These are phyloP conservation scores for Acestrorhynchus altus DNA, from an alignment of 2,797 vertebrate genomes.

Conservation along the genomic window DNA sequence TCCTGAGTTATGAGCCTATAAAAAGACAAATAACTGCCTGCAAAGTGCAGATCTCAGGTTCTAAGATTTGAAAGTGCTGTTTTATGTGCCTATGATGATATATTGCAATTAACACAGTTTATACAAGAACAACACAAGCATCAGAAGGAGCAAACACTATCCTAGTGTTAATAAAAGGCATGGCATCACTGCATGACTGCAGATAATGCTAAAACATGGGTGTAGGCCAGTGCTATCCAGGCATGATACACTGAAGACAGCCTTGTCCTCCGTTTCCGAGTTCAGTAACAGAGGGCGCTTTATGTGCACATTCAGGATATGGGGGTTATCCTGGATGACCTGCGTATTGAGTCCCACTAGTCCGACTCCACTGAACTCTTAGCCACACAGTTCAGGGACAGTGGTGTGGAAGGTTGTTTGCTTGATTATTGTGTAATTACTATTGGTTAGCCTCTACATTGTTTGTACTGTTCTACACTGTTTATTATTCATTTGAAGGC, in stretches of 20 bases:
- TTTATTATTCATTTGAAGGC: not conserved
- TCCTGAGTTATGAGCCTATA: too few relatives aligned
- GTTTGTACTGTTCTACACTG: not conserved
- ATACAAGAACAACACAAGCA: not conserved
- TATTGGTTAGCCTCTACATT: not conserved
- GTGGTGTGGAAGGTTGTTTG: slow-evolving; percentile 23
- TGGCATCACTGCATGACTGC: not conserved
- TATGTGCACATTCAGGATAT: slow-evolving; percentile 84
- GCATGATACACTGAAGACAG: slow-evolving; percentile 63
- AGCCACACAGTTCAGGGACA: slow-evolving; percentile 13
- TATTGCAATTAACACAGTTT: not conserved
- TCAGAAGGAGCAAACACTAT: not conserved
- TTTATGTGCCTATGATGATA: not conserved
- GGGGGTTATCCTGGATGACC: slow-evolving; percentile 85
- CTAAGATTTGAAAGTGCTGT: too few relatives aligned
- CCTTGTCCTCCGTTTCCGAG: slow-evolving; percentile 64
- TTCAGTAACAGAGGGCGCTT: slow-evolving; percentile 73
- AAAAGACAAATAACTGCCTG: too few relatives aligned
- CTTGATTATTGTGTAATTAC: not conserved
- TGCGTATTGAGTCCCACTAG: slow-evolving; percentile 73
- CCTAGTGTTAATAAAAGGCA: not conserved
- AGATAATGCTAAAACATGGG: not conserved
- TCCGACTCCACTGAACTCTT: slow-evolving; percentile 60
- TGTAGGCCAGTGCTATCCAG: slow-evolving; percentile 30
- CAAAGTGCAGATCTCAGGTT: too few relatives aligned